Evolutionary conservation across 2,888 invertebrate genomes (phyloP).

Genomic region (Stenotaenia linearis): DNA sequence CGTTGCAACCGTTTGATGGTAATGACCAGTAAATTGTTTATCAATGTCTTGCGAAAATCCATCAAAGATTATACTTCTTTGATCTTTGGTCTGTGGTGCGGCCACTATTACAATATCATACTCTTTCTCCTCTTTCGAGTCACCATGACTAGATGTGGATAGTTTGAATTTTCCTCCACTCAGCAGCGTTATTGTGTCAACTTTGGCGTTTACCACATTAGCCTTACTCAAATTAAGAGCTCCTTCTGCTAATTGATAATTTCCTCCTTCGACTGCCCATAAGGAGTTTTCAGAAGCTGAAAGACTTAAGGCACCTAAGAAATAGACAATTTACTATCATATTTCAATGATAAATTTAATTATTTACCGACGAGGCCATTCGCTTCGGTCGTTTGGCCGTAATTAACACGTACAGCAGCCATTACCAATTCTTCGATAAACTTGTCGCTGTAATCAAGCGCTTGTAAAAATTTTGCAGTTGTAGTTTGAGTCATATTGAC

Average conservation of each 20-base stretch:
- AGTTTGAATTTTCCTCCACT: conserved; percentile 38
- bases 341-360: background rate
- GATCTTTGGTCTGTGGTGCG: conserved; percentile 52
- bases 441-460: conserved; percentile 49
- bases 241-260: conserved; percentile 50
- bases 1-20: conserved; percentile 55
- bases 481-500: conserved; percentile 49
- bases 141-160: background rate
- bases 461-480: conserved; percentile 46
- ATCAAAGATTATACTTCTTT: conserved; percentile 50
- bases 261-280: conserved; percentile 59
- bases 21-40: conserved; percentile 46
- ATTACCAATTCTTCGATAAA: conserved; percentile 56
- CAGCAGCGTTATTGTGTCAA: conserved; percentile 43
- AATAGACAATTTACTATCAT: background rate
- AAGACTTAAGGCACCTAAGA: conserved; percentile 52
- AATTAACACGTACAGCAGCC: conserved; percentile 55
- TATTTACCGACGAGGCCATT: conserved; percentile 55
- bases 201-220: conserved; percentile 46
- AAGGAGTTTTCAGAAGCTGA: conserved; percentile 54
- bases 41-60: conserved; percentile 46
- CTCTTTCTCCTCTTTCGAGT: conserved; percentile 16
- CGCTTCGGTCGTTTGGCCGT: conserved; percentile 55
- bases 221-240: conserved; percentile 49
- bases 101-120: conserved; percentile 59